A percentile compares a stretch with the other conserved stretches of the same genome.
Conservation (phyloP, 2,888 invertebrate species). For the Aporophyla nigra region DNA sequence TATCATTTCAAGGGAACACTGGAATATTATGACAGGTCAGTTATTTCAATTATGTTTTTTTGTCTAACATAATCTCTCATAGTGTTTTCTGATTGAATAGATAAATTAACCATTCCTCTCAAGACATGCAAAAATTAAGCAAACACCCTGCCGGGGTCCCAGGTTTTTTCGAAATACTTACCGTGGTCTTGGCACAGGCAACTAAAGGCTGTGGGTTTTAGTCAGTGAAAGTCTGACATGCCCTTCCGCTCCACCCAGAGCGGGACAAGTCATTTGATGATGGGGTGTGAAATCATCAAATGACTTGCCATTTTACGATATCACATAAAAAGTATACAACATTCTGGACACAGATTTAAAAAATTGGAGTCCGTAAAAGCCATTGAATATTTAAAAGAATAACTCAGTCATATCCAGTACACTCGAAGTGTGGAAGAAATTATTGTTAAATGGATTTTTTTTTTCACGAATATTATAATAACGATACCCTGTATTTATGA, state of each 20-base stretch:
- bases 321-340: too few species aligned
- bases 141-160: too few species aligned
- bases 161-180: too few species aligned
- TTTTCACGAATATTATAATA: background rate
- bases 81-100: background rate
- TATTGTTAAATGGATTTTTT: background rate
- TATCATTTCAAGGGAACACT: conserved; percentile 23
- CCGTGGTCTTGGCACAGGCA: too few species aligned
- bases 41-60: background rate
- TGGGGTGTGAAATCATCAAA: too few species aligned
- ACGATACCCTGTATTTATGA: background rate
- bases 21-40: conserved; percentile 41
- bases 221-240: too few species aligned
- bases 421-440: too few species aligned
- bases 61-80: background rate
- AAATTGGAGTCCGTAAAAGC: background rate
- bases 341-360: background rate
- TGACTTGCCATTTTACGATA: too few species aligned
- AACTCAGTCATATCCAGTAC: background rate
- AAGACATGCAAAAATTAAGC: background rate
- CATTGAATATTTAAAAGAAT: background rate
- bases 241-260: too few species aligned
- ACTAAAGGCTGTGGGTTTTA: too few species aligned
- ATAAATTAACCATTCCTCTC: background rate
- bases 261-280: too few species aligned